Evolutionary conservation across 2,888 invertebrate species (phyloP).

Genomic region (Drosophila barbarae): DNA sequence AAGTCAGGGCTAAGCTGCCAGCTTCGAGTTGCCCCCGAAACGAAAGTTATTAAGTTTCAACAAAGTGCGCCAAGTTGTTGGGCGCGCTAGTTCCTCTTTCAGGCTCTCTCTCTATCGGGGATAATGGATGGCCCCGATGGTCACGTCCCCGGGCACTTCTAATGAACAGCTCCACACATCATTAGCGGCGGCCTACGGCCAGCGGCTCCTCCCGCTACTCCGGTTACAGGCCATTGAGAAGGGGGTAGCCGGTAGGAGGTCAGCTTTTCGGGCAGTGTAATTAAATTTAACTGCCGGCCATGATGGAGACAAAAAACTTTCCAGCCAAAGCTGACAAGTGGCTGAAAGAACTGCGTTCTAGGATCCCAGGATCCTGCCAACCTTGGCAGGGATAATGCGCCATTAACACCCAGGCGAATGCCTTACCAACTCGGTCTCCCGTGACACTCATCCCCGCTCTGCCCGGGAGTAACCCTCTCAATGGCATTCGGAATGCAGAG

Average conservation of each 20-base stretch:
- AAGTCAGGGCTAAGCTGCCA: conserved; percentile 5
- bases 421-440: conserved; percentile 5
- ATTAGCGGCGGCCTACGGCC: conserved; percentile 47
- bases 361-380: conserved; percentile 12
- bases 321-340: conserved; percentile 20
- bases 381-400: conserved; percentile 26
- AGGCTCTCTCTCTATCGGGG: conserved; percentile 29
- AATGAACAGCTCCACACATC: conserved; percentile 63
- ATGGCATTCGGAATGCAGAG: conserved; percentile 30
- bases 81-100: conserved; percentile 34
- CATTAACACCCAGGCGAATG: conserved; percentile 29
- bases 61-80: conserved; percentile 44
- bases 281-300: conserved; percentile 65
- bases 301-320: conserved; percentile 31
- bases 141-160: conserved; percentile 55
- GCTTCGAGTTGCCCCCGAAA: conserved; percentile 10
- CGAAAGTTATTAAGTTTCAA: conserved; percentile 66
- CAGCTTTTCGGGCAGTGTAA: conserved; percentile 60
- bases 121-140: conserved; percentile 44
- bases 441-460: conserved; percentile 11
- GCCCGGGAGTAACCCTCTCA: not conserved
- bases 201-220: conserved; percentile 40
- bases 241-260: conserved; percentile 16
- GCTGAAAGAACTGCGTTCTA: conserved; percentile 17
- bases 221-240: conserved; percentile 51